These are phyloP conservation scores for Notamacropus eugenii DNA, from an alignment of 2,797 vertebrate genomes.

Conservation along the genomic window DNA sequence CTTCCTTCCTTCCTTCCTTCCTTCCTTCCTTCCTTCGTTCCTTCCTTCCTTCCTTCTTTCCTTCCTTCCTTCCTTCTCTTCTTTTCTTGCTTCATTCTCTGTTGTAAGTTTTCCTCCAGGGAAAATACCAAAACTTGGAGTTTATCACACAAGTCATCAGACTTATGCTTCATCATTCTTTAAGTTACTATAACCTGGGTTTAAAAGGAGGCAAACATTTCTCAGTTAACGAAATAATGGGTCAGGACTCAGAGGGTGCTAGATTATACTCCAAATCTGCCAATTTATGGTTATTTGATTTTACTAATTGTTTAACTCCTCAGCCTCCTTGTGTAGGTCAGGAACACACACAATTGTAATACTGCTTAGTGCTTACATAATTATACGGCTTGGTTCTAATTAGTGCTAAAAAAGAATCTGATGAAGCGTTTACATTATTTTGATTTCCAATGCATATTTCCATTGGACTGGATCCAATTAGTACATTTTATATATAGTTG, in stretches of 20 bases:
- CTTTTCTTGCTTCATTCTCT: not conserved
- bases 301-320: not conserved
- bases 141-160: not conserved
- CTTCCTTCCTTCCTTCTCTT: not conserved
- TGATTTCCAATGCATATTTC: not conserved
- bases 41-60: not conserved
- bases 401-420: not conserved
- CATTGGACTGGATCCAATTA: not conserved
- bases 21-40: not conserved
- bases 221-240: not conserved
- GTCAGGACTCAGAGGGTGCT: not conserved
- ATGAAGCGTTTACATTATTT: not conserved
- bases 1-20: not conserved
- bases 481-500: not conserved
- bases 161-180: not conserved
- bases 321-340: not conserved
- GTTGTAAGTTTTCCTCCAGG: not conserved
- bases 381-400: not conserved
- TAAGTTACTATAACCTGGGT: not conserved
- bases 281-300: not conserved
- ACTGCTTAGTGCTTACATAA: not conserved
- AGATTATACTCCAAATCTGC: not conserved
- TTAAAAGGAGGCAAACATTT: not conserved
- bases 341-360: not conserved
- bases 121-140: not conserved